Percentiles rank a stretch among this genome's conserved stretches.
Conservation (phyloP, 2,888 invertebrate species). For the Teleogryllus oceanicus region DNA sequence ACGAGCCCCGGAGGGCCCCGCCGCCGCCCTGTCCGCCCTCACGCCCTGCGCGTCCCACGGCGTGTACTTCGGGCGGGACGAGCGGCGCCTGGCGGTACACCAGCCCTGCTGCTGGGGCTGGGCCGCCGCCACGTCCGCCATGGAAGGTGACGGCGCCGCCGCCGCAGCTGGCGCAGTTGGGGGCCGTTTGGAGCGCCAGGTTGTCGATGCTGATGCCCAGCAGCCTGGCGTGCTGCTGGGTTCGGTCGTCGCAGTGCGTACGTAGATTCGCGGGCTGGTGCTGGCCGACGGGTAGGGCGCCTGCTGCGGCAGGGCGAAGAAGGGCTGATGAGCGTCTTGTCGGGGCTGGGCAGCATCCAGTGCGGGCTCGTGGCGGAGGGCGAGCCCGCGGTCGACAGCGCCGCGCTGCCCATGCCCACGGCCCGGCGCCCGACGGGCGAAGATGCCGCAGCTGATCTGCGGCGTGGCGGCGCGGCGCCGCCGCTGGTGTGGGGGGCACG, state of each 20-base stretch:
- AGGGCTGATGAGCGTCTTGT: conserved; percentile 60
- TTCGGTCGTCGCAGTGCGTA: too few species aligned
- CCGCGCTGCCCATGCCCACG: conserved; percentile 51
- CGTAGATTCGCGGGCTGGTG: conserved; percentile 39
- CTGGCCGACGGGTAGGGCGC: conserved; percentile 49
- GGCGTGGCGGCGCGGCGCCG: conserved; percentile 27
- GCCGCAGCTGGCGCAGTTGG: conserved; percentile 57
- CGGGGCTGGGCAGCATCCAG: too few species aligned
- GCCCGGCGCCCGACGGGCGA: conserved; percentile 64
- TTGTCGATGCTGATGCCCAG: too few species aligned
- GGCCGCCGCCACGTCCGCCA: conserved; percentile 46
- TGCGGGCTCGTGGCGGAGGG: conserved; percentile 59
- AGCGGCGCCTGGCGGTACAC: conserved; percentile 53
- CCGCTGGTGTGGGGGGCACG: conserved; percentile 44
- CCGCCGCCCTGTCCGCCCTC: conserved; percentile 48
- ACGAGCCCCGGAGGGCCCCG: conserved; percentile 59
- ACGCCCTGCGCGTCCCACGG: conserved; percentile 57
- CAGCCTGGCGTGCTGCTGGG: too few species aligned
- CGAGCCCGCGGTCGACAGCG: conserved; percentile 53
- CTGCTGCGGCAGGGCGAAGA: conserved; percentile 58
- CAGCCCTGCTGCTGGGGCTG: conserved; percentile 54
- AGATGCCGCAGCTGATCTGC: conserved; percentile 61
- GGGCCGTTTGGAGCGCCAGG: conserved; percentile 59
- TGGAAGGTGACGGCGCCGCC: conserved; percentile 35
- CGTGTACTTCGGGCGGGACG: conserved; percentile 60